These are phyloP conservation scores for Cynopterus sphinx DNA, from an alignment of 2,797 vertebrate species.

Conservation along the genomic window DNA sequence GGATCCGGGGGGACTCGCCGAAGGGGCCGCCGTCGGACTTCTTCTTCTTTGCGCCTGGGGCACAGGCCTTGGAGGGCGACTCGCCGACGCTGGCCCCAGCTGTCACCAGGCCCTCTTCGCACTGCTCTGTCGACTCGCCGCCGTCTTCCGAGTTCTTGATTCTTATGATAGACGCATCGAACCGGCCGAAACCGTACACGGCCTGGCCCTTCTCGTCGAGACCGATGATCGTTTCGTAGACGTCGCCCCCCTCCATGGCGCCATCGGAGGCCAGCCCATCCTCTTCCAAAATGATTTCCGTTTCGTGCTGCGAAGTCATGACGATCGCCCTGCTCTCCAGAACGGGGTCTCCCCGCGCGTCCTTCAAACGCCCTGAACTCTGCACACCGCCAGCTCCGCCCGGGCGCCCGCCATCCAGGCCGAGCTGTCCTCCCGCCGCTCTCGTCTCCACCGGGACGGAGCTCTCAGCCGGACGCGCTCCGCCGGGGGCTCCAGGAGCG, in stretches of 20 bases:
- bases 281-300: conserved; percentile 82
- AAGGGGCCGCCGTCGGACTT: conserved; percentile 81
- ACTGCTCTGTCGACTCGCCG: conserved; percentile 80
- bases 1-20: conserved; percentile 87
- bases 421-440: conserved; percentile 57
- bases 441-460: neutral
- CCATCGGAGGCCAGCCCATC: conserved; percentile 80
- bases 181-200: conserved; percentile 85
- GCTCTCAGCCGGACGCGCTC: conserved; percentile 46
- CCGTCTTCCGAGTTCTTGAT: conserved; percentile 88
- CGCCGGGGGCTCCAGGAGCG: neutral
- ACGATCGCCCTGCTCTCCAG: conserved; percentile 78
- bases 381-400: conserved; percentile 32
- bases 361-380: conserved; percentile 72
- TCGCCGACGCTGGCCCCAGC: conserved; percentile 64
- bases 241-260: conserved; percentile 77
- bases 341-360: conserved; percentile 57
- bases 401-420: conserved; percentile 47
- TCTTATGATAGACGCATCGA: conserved; percentile 94
- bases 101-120: conserved; percentile 77
- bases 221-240: conserved; percentile 77
- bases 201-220: conserved; percentile 83
- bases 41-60: conserved; percentile 81
- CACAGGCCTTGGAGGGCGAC: conserved; percentile 74
- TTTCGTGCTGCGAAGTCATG: conserved; percentile 80